Evolutionary conservation across 2,113 vertebrate genomes (phyloP).

Genomic region (Burhinus bistriatus): DNA sequence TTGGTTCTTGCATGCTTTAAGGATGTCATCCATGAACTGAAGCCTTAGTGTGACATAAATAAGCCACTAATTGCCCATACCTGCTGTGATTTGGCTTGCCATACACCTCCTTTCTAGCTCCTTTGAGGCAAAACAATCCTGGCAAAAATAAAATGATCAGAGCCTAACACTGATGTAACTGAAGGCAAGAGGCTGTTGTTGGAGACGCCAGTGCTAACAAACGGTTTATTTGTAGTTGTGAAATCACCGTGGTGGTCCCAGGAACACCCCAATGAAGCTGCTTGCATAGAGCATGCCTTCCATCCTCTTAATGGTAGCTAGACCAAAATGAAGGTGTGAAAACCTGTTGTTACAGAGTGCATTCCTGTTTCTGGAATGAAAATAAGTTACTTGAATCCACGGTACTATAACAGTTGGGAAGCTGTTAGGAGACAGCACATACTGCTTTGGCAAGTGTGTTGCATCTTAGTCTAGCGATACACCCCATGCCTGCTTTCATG

Average conservation of each 20-base stretch:
- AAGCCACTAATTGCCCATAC: neutral
- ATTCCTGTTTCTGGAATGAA: neutral
- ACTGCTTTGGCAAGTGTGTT: neutral
- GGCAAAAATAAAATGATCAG: neutral
- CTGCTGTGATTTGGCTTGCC: neutral
- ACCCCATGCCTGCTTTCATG: neutral
- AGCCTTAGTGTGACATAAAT: neutral
- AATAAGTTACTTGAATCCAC: neutral
- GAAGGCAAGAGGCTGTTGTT: neutral
- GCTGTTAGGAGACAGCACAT: neutral
- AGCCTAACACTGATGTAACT: neutral
- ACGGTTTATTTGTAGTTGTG: neutral
- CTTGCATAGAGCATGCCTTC: fast-evolving
- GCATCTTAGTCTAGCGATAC: neutral
- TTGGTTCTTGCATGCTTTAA: neutral
- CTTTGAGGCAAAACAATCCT: neutral
- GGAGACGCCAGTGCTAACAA: neutral
- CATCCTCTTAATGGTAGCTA: neutral
- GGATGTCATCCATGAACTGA: neutral
- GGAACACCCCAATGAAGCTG: neutral
- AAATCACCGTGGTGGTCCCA: neutral
- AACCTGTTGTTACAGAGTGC: neutral
- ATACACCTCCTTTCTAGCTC: neutral
- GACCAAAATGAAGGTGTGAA: neutral
- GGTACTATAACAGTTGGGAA: neutral